Conservation (phyloP, 1,140 invertebrate genomes). For the Drosophila trapezifrons region DNA sequence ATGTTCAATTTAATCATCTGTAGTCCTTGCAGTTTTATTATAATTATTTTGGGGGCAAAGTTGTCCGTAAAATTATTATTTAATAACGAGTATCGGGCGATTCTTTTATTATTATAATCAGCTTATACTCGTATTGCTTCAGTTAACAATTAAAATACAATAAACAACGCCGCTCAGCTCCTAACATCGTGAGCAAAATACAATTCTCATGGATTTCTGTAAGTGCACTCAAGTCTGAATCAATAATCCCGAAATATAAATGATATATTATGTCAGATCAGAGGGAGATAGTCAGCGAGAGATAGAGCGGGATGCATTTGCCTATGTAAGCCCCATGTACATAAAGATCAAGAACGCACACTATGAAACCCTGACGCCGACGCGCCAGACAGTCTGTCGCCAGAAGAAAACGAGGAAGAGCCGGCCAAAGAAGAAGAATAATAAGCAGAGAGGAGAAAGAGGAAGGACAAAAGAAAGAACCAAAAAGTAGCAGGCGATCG, state of each 20-base stretch:
- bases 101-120: background rate
- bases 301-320: constrained; percentile 28
- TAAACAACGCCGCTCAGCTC: constrained; percentile 26
- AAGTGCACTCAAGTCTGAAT: constrained; percentile 39
- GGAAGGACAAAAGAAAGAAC: constrained; percentile 21
- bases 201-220: constrained; percentile 16
- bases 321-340: constrained; percentile 34
- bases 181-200: constrained; percentile 30
- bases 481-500: constrained; percentile 60
- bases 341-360: constrained; percentile 27
- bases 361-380: constrained; percentile 51
- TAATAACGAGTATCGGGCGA: background rate
- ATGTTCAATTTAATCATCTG: background rate
- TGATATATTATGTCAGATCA: constrained; percentile 65
- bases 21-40: background rate
- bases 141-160: constrained; percentile 29
- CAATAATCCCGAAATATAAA: constrained; percentile 69
- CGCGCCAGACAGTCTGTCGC: constrained; percentile 77
- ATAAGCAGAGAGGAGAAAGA: background rate
- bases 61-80: background rate
- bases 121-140: constrained; percentile 1
- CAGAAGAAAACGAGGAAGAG: constrained; percentile 28
- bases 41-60: background rate
- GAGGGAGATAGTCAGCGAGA: constrained; percentile 2
- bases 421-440: constrained; percentile 9